Conservation (phyloP, 2,888 invertebrate species). For the Folsomia manolachei region DNA sequence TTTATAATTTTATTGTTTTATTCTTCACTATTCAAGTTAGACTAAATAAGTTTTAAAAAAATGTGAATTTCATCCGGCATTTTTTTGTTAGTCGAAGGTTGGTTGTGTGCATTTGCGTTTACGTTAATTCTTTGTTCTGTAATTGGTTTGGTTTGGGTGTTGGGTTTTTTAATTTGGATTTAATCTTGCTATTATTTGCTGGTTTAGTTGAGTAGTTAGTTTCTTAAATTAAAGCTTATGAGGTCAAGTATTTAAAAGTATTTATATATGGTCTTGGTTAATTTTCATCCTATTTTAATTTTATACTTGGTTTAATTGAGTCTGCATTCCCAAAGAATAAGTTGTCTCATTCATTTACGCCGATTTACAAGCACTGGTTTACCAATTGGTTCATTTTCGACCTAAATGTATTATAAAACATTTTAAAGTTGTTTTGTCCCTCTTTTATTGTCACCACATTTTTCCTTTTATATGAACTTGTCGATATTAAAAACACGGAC, state of each 20-base stretch:
- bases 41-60: too few species aligned
- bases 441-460: background rate
- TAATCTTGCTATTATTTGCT: background rate
- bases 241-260: too few species aligned
- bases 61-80: too few species aligned
- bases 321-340: slow-evolving; percentile 41
- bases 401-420: background rate
- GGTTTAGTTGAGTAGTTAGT: background rate
- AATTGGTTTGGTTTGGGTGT: background rate
- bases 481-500: background rate
- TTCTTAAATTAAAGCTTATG: too few species aligned
- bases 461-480: slow-evolving; percentile 21
- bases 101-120: background rate
- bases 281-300: slow-evolving; percentile 13
- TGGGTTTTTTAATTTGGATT: background rate
- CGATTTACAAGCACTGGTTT: background rate
- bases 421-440: background rate
- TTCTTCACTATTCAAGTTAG: too few species aligned
- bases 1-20: too few species aligned
- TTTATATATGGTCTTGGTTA: background rate
- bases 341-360: background rate
- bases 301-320: slow-evolving; percentile 28
- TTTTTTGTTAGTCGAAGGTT: too few species aligned
- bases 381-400: too few species aligned
- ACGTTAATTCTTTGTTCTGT: background rate